Conservation (phyloP, 2,113 vertebrate species). For the Chaenocephalus aceratus region DNA sequence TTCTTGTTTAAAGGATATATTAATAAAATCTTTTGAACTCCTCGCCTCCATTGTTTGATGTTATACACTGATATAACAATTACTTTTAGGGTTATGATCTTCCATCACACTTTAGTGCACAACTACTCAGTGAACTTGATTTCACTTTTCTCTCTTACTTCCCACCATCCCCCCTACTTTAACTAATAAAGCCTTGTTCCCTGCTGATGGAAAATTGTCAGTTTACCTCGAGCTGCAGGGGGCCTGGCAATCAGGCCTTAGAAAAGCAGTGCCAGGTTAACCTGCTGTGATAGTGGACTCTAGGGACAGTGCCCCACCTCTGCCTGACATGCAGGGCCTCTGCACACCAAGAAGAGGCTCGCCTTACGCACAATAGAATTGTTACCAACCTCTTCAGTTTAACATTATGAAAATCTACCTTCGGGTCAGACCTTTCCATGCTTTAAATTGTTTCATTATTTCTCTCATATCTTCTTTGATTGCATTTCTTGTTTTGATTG, state of each 20-base stretch:
- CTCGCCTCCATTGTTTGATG: not conserved
- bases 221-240: conserved; percentile 91
- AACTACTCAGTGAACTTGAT: conserved; percentile 70
- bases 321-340: conserved; percentile 88
- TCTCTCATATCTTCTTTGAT: conserved; percentile 28
- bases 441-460: conserved; percentile 61
- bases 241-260: conserved; percentile 90
- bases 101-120: conserved; percentile 55
- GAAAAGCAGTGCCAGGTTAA: conserved; percentile 94
- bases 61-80: conserved; percentile 41
- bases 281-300: conserved; percentile 93
- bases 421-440: conserved; percentile 51
- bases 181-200: conserved; percentile 91
- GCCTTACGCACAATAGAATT: conserved; percentile 86
- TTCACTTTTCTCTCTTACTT: conserved; percentile 71
- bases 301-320: conserved; percentile 86
- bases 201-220: conserved; percentile 92
- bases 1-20: not conserved
- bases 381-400: conserved; percentile 85
- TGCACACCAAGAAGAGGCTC: conserved; percentile 87
- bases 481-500: conserved; percentile 28
- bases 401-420: conserved; percentile 78
- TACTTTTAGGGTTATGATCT: conserved; percentile 50
- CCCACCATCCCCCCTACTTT: conserved; percentile 74
- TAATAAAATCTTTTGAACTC: not conserved